Base-by-base conservation (phyloP, 2,888 invertebrate species). In the Drosophila falleni region DNA sequence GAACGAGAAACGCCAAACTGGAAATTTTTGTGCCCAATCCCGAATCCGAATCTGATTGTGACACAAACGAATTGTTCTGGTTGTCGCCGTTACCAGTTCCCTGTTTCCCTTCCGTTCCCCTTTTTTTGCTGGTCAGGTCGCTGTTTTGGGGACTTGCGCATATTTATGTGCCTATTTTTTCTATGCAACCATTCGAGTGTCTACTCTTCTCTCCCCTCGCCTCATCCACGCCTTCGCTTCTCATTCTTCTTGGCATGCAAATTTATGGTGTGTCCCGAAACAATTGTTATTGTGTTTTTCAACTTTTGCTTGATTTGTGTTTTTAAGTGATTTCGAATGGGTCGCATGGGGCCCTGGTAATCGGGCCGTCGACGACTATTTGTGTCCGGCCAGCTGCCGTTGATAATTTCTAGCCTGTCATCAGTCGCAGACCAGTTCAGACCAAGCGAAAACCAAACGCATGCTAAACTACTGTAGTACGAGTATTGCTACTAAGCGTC, bases 61-160 rank as follows among this genome's bases (percentile, higher is more conserved):
- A 90, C 90, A 90, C 82, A 90, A 90, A 90, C 87, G 90, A 91
- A 90, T 91, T 89, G 91, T 90, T 90, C 82, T 81, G 80, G 75
- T 80, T 80, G 78, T 76, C 82, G 77, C 61, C 61, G 61, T 61
- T 54, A 23, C 61, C 35, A 54, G 26, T 16, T 78, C 64, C 62
- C n/a, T n/a, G n/a, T n/a, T n/a, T n/a, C n/a, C n/a, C n/a, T n/a
- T n/a, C n/a, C 42, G 37, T 29, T 29, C 23, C n/a, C 33, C 3
- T 23, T 9, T 3, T 42, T 5, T 53, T 19, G 47, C 53, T 60
- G 64, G 46, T 56, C 64, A 63, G 76, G 61, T 61, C 63, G 53
- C 61, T 58, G 47, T 41, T 61, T 59, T 63, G 53, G 39, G 69
- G 50, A n/a, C 49, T 74, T 37, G 11, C 68, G 78, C 72, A 89